Evolutionary conservation across 1,140 invertebrate genomes (phyloP).

Genomic region (Apis mellifera): Amel_HAv3.1 CM009940.2:2507501-2508000

Average conservation of each 20-base stretch:
- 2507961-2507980: no score
- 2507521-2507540: conserved; percentile 20
- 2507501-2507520: conserved; percentile 22
- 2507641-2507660: background rate
- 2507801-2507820: no score
- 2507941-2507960: no score
- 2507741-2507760: background rate
- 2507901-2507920: no score
- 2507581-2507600: conserved; percentile 35
- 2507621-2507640: conserved; percentile 10
- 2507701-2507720: background rate
- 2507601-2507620: conserved; percentile 28
- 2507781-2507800: background rate
- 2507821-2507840: no score
- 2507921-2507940: no score
- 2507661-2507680: background rate
- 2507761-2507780: background rate
- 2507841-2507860: no score
- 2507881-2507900: no score
- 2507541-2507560: conserved; percentile 34
- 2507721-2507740: background rate
- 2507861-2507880: no score
- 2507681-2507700: no score
- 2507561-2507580: conserved; percentile 21
- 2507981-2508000: no score